Base-by-base conservation (phyloP, 2,888 invertebrate species). In the Cheilosia impressa region DNA sequence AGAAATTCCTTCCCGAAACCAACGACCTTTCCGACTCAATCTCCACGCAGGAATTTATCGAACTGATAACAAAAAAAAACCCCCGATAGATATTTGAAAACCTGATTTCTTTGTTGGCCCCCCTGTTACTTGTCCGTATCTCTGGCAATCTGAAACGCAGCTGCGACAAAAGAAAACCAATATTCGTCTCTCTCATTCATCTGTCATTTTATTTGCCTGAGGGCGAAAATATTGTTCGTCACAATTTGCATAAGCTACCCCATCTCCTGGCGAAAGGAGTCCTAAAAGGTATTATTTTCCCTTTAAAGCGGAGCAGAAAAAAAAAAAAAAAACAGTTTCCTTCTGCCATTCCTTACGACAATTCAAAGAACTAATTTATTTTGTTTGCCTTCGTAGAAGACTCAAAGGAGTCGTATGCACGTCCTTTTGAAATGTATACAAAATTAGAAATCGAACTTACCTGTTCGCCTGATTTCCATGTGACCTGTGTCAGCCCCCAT, bases 81-180 rank as follows among this genome's bases (percentile, higher is more conserved):
- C 22, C 19, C 34, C 17, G 34, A 57, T 69, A 47, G 38, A 50
- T 50, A 38, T 71, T 71, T 57, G 38, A 38, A 38, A 38, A 38
- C 13, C 38, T 1, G 38, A 41, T 71, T 71, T 43, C 60, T 19
- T 41, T 13, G 10, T 13, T 38, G 38, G 13, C n/a, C 31, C n/a
- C 38, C 19, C 19, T 31, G 31, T 45, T 47, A 4, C 50, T 7
- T 47, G 9, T 38, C 15, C 17, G 9, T 17, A 3, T 41, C 24
- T 17, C 17, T n/a, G 38, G 6, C 60, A 52, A 27, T 34, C 45
- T 43, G 60, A 45, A 52, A 76, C 68, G 68, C 76, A 76, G 76
- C 43, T 76, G 66, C 22, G 52, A 68, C 60, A 76, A 76, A 58
- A 68, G 66, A 22, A 76, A 76, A 58, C 60, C 76, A 76, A 76